phyloP scores from a whole-genome alignment of 2,113 vertebrate genomes.

The Strigops habroptila region DNA sequence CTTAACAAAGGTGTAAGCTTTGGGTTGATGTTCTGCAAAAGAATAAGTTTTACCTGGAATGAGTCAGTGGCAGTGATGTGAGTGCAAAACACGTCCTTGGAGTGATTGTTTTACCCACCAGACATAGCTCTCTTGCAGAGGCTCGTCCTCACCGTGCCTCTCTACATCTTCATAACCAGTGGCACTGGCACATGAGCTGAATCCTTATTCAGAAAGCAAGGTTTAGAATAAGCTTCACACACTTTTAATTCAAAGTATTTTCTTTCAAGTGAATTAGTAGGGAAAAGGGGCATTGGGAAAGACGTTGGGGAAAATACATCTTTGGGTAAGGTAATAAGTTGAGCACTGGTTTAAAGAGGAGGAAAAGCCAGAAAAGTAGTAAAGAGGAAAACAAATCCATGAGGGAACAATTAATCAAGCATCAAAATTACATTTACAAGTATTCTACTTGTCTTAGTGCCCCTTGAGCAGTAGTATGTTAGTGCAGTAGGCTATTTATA shows the following conservation, averaged over 20 bases:
- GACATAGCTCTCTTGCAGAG: not conserved
- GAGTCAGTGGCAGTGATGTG: not conserved
- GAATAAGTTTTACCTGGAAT: not conserved
- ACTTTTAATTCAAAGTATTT: not conserved
- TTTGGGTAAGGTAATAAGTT: not conserved
- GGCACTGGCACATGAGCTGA: not conserved
- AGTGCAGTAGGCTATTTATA: not conserved
- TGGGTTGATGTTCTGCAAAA: not conserved
- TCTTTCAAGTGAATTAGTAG: not conserved
- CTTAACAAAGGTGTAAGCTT: not conserved
- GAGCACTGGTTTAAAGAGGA: not conserved
- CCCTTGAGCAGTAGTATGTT: not conserved
- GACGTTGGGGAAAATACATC: not conserved
- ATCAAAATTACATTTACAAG: not conserved
- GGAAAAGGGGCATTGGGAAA: not conserved
- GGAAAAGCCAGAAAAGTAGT: not conserved
- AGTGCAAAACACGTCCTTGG: not conserved
- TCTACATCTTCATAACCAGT: not conserved
- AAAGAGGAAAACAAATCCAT: not conserved
- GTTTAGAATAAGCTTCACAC: not conserved
- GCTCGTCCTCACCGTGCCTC: not conserved
- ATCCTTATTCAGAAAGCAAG: not conserved
- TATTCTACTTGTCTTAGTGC: not conserved
- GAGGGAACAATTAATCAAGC: not conserved
- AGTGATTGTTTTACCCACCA: not conserved